Evolutionary conservation across 1,140 invertebrate species (phyloP), one percentile per base, ranked within the genome.

Genomic region (Phymastichus coffea): DNA sequence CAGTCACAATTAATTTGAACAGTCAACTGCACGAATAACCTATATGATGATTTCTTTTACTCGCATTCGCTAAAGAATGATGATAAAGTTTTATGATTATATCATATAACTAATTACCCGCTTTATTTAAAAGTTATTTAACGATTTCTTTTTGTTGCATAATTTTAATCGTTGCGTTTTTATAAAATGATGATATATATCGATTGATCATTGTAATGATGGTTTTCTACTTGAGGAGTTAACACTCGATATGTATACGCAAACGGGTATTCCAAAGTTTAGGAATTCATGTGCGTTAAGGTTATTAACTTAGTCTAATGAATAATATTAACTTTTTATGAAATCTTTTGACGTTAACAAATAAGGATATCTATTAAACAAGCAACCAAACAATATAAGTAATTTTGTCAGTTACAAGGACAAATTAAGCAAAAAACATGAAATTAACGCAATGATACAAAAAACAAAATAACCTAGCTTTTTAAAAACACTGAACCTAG

Each of bases 401-500:
- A n/a, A n/a, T n/a, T n/a, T n/a, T n/a, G n/a, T n/a, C n/a, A n/a
- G n/a, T n/a, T n/a, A n/a, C n/a, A n/a, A n/a, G n/a, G n/a, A n/a
- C n/a, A n/a, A n/a, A n/a, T n/a, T n/a, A n/a, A n/a, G n/a, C n/a
- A n/a, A n/a, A n/a, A n/a, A n/a, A n/a, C n/a, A n/a, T n/a, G n/a
- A n/a, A n/a, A n/a, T n/a, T n/a, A 33, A 33, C 12, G 28, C 28
- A 33, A 33, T 33, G 6, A 6, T 33, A 7, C 6, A 33, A 33
- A 33, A 33, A 33, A 33, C 6, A 33, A 33, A 12, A 7, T 7
- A 7, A 33, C 12, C 64, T 67, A 65, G 64, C 61, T 64, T 65
- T 64, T 64, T 59, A 67, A 60, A 61, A 70, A 55, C 56, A 69
- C 62, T 66, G 33, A 66, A 63, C 2, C 15, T 60, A 54, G 46